A percentile compares a stretch with the other conserved stretches of the same genome.
These are phyloP conservation scores for Chalcis sispes DNA, from an alignment of 2,888 invertebrate species.

Conservation along the genomic window DNA sequence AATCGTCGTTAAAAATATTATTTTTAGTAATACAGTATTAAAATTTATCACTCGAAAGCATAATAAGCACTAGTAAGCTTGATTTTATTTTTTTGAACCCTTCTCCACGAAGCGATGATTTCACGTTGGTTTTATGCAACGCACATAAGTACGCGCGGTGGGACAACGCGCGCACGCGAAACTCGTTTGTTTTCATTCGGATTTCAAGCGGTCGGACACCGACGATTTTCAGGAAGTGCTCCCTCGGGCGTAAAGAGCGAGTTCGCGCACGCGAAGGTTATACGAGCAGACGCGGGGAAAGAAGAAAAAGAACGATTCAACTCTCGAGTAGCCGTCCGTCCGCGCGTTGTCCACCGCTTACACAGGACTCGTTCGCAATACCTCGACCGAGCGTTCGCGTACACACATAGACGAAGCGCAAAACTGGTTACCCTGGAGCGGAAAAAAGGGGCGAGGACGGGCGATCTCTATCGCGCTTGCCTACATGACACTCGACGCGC, in stretches of 20 bases:
- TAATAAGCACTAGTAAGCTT: too few species aligned
- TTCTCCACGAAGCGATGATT: neutral
- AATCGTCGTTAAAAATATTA: too few species aligned
- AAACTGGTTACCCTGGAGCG: too few species aligned
- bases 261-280: neutral
- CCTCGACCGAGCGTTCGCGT: too few species aligned
- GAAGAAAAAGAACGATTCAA: neutral
- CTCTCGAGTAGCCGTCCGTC: neutral
- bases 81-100: too few species aligned
- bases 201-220: constrained; percentile 15
- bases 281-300: neutral
- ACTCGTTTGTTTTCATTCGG: constrained; percentile 10
- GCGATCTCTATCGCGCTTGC: constrained; percentile 11
- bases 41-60: constrained; percentile 1
- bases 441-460: too few species aligned
- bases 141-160: neutral
- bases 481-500: neutral
- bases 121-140: constrained; percentile 17
- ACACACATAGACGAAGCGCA: neutral
- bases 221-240: constrained; percentile 50
- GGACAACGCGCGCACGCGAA: neutral
- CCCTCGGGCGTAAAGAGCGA: neutral
- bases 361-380: neutral
- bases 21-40: neutral
- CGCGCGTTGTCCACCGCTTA: neutral